Evolutionary conservation across 37 sponge, comb jelly and placozoan species (phyloP).

Genomic region (Spongia lamella): DNA sequence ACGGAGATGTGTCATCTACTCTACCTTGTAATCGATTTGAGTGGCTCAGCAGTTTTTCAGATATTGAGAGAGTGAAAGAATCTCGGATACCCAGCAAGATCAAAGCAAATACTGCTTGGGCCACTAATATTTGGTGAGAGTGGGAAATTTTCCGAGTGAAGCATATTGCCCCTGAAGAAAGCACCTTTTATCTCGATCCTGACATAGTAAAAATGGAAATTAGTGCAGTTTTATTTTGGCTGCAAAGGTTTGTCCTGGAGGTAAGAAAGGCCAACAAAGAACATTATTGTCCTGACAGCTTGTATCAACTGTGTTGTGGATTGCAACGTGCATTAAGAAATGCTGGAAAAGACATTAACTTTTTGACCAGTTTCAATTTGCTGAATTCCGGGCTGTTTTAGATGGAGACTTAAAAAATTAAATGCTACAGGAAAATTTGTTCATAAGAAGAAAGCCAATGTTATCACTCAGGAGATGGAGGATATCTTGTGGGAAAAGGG

Average conservation of each 20-base stretch:
- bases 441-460: slow-evolving; percentile 4
- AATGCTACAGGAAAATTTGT: background rate
- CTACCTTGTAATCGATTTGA: too few relatives aligned
- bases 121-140: too few relatives aligned
- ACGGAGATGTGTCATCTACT: too few relatives aligned
- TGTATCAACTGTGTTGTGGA: slow-evolving; percentile 5
- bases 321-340: background rate
- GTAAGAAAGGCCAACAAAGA: background rate
- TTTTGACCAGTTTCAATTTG: slow-evolving; percentile 1
- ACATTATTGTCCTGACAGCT: background rate
- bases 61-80: too few relatives aligned
- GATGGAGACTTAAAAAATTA: slow-evolving; percentile 2
- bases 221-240: too few relatives aligned
- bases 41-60: too few relatives aligned
- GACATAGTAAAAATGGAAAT: too few relatives aligned
- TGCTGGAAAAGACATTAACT: background rate
- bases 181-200: too few relatives aligned
- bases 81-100: too few relatives aligned
- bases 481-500: slow-evolving; percentile 5
- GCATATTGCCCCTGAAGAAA: too few relatives aligned
- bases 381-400: background rate
- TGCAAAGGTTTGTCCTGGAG: background rate
- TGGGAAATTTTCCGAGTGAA: too few relatives aligned
- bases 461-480: background rate
- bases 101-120: too few relatives aligned